These are phyloP conservation scores for Barnardius zonarius DNA, from an alignment of 2,113 vertebrate genomes.

Conservation along the genomic window DNA sequence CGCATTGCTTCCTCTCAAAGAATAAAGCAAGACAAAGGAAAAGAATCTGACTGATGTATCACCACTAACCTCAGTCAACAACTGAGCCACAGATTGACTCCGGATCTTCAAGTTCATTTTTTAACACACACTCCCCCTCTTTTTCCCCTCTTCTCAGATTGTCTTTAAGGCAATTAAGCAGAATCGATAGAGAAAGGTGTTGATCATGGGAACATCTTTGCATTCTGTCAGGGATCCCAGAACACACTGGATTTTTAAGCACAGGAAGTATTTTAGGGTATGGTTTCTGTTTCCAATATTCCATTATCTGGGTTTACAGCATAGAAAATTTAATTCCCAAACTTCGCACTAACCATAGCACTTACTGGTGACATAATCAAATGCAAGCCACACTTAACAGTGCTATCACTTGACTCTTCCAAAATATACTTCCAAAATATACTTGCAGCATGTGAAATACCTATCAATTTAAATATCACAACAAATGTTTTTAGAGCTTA, in stretches of 20 bases:
- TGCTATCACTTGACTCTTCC: neutral
- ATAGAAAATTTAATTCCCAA: neutral
- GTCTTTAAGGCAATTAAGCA: neutral
- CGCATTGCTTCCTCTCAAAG: neutral
- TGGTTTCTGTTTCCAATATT: neutral
- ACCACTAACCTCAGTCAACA: neutral
- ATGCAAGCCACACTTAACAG: neutral
- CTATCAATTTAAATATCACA: neutral
- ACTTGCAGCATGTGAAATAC: neutral
- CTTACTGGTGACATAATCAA: neutral
- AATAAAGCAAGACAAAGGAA: neutral
- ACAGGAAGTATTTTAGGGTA: neutral
- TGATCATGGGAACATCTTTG: neutral
- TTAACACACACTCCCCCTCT: neutral
- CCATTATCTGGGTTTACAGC: neutral
- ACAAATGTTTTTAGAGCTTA: neutral
- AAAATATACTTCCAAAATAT: too few relatives aligned
- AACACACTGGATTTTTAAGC: neutral
- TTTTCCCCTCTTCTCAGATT: fast-evolving
- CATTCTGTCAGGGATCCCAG: neutral
- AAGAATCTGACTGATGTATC: neutral
- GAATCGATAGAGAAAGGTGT: neutral
- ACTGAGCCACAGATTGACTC: neutral
- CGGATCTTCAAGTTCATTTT: neutral
- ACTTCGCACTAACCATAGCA: neutral